Conservation (phyloP, 2,888 invertebrate genomes). For the Zhuqinia jingwanae region DNA sequence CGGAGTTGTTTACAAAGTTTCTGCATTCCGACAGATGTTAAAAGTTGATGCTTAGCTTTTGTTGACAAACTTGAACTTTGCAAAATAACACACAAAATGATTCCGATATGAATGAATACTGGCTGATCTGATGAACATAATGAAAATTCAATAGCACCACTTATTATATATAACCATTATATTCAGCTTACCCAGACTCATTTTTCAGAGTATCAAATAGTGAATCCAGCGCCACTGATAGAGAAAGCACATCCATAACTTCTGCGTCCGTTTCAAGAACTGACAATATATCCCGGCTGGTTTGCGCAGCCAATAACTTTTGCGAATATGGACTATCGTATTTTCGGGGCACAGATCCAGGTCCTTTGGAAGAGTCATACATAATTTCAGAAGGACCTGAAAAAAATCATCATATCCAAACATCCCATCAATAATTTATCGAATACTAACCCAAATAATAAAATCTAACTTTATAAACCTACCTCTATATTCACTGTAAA, state of each 20-base stretch:
- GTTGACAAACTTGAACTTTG: constrained; percentile 11
- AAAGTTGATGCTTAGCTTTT: constrained; percentile 81
- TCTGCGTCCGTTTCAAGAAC: constrained; percentile 48
- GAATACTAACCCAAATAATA: not conserved
- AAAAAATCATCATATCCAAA: not conserved
- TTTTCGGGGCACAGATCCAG: not conserved
- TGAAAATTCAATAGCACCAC: no score
- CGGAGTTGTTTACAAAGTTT: constrained; percentile 84
- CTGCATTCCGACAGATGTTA: constrained; percentile 84
- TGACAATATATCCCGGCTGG: constrained; percentile 31
- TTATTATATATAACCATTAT: not conserved
- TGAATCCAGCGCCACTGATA: constrained; percentile 51
- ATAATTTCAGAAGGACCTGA: not conserved
- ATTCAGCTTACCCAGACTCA: constrained; percentile 1
- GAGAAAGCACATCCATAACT: constrained; percentile 16
- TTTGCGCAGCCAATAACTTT: constrained; percentile 22
- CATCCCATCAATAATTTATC: not conserved
- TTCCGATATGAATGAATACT: no score
- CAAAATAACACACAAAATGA: not conserved
- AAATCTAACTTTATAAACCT: not conserved
- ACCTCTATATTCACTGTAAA: constrained; percentile 30
- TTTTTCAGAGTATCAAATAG: constrained; percentile 62
- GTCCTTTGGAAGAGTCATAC: not conserved
- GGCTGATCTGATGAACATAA: no score
- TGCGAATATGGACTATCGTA: constrained; percentile 52